Base-by-base conservation (phyloP, 2,888 invertebrate genomes). In the Hylaea fasciaria region DNA sequence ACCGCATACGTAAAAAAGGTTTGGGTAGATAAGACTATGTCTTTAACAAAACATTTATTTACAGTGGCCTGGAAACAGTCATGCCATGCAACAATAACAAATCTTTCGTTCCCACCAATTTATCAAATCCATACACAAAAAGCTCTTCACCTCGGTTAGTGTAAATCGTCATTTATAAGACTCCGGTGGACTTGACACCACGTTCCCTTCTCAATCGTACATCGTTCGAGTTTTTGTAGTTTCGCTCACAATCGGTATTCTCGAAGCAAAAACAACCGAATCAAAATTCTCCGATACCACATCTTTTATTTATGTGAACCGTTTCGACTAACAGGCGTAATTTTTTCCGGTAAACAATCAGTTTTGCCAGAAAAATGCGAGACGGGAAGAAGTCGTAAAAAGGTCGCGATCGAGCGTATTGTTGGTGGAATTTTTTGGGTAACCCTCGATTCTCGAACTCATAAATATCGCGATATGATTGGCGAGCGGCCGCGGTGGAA, bases 311-410 rank as follows among this genome's bases (percentile, higher is more conserved):
- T 90, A 92, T 91, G 72, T 78, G 71, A 77, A 72, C 79, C 84
- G 84, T 82, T 86, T 83, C 87, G 85, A 80, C 88, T 91, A 91
- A 91, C 91, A 90, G 91, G 81, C 88, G 90, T 91, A 89, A 91
- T 92, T 92, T 92, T 92, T 91, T 91, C 91, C 91, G 86, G 83
- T 87, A 92, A 91, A 92, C 91, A 92, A 91, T 91, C 91, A 90
- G 85, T 91, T 92, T 91, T 91, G 89, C 77, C 87, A 85, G 89
- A 91, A 92, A 92, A 92, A 90, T 91, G 87, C 89, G 86, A 83
- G 83, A 85, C 87, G 86, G 77, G 86, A 88, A 83, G 86, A 86
- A 86, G 84, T 81, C 82, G 81, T 90, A 91, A 91, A 91, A 91
- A 91, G 83, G 78, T 78, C 73, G 71, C 91, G 83, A 78, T 78